Percentiles rank a stretch among this genome's conserved stretches.
Conservation (phyloP, 2,797 vertebrate genomes). For the Pteropus rufus region DNA sequence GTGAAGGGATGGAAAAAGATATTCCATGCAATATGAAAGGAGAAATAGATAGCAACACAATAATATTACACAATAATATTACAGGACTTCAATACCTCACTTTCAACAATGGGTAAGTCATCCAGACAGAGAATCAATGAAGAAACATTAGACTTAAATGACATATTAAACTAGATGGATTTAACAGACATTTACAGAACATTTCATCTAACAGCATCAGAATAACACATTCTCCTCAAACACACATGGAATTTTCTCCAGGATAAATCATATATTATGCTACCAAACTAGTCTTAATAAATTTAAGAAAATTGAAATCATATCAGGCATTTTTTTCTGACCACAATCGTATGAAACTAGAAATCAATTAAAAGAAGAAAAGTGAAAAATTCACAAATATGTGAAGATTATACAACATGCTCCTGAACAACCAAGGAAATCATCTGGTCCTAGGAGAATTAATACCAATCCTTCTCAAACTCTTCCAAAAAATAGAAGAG, state of each 20-base stretch:
- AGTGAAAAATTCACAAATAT: background rate
- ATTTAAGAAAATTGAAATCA: background rate
- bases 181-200: background rate
- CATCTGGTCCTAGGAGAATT: background rate
- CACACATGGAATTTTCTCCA: background rate
- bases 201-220: background rate
- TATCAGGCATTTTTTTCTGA: background rate
- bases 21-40: background rate
- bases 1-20: background rate
- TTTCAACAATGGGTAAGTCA: background rate
- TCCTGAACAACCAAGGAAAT: background rate
- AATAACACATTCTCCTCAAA: background rate
- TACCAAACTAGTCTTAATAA: background rate
- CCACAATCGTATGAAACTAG: background rate
- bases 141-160: background rate
- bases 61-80: background rate
- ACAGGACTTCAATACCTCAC: background rate
- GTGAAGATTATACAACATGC: background rate
- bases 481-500: background rate
- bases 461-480: background rate
- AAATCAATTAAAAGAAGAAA: background rate
- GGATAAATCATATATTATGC: background rate
- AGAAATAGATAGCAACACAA: background rate
- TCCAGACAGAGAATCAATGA: background rate
- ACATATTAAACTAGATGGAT: background rate